Conservation (phyloP, 2,797 vertebrate species). For the Pangasius macronema region DNA sequence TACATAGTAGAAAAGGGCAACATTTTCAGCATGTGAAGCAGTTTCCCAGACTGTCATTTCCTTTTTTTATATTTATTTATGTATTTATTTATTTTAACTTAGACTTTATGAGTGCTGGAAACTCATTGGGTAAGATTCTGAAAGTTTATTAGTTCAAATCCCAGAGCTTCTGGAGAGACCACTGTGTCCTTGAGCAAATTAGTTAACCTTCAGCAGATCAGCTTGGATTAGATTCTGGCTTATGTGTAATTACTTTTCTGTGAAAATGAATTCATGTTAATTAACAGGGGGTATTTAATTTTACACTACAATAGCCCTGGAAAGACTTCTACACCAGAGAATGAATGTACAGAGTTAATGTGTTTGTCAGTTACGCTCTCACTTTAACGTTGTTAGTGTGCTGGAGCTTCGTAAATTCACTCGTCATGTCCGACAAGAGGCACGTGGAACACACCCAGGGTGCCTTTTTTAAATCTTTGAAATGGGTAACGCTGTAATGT, state of each 20-base stretch:
- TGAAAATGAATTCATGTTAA: neutral
- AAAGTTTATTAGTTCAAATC: neutral
- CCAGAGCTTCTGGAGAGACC: neutral
- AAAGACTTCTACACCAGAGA: neutral
- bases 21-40: no score
- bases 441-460: constrained; percentile 1
- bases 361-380: neutral
- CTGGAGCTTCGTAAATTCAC: constrained; percentile 12
- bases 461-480: neutral
- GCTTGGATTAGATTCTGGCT: constrained; percentile 1
- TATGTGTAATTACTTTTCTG: constrained; percentile 21
- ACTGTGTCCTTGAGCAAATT: neutral
- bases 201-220: neutral
- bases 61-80: neutral
- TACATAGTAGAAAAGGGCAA: neutral
- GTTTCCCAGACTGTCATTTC: neutral
- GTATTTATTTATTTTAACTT: neutral
- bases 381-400: neutral
- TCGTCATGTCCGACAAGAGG: neutral
- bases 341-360: neutral
- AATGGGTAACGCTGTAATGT: neutral
- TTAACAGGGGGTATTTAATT: constrained; percentile 15
- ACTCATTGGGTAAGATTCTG: neutral
- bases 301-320: neutral
- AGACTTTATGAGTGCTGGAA: neutral